Evolutionary conservation across 92 coral and sea anemone genomes (phyloP), one percentile per base, ranked within the genome.

Genomic region (Epizoanthus rinbou): DNA sequence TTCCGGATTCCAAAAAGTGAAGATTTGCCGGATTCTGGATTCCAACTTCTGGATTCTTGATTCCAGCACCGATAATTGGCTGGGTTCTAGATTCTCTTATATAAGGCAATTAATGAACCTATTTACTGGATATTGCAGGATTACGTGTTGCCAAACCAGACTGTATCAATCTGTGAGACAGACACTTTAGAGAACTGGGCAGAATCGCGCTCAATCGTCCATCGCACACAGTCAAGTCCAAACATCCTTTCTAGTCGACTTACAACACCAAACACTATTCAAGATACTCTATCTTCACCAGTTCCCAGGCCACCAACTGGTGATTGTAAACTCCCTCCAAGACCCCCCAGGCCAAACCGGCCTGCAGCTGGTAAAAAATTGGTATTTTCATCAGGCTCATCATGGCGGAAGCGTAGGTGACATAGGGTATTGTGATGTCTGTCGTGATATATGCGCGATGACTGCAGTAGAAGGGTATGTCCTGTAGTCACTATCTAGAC

Each of bases 381-480:
- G 7, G 80, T 93, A 50, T 93, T 88, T 76, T 93, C 98, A 59
- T 93, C 98, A 33, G 93, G 94, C 52, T 57, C 94, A 15, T 92
- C 97, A 0, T 92, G 97, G 94, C 82, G 97, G 64, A 87, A 83
- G 57, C 75, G 97, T 54, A 85, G 80, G 66, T 76, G 79, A 57
- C 16, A 50, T 50, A 50, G 16, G 2, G 14, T 50, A 3, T 10
- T 50, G 54, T 11, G 54, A 50, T 50, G 8, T 37, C 43, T 37
- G 5, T 37, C 6, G 14, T 50, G 13, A 11, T 50, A 50, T 3
- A 13, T 2, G 54, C 2, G 15, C 14, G 3, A 50, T 50, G 54
- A 50, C 54, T 1, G 54, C 54, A 50, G 54, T 50, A 50, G 54
- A 37, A 50, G 14, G 16, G 16, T 2, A 50, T 50, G 54, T 50